Evolutionary conservation across 1,140 invertebrate species (phyloP).

Genomic region (Micrasema longulum): DNA sequence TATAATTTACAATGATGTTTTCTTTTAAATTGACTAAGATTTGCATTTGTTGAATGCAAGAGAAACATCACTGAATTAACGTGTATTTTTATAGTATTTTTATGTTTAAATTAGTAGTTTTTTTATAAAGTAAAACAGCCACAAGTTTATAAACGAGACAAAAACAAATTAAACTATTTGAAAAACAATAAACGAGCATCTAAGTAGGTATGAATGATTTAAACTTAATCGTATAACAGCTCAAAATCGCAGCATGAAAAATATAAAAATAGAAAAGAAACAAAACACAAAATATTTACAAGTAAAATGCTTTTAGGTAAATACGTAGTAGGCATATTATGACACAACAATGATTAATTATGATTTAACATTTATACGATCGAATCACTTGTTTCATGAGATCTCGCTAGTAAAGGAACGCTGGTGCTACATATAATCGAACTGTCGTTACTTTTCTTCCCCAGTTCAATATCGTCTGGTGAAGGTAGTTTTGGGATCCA

Average conservation of each 20-base stretch:
- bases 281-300: not conserved
- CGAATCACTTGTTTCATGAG: constrained; percentile 34
- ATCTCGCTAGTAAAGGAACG: constrained; percentile 38
- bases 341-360: not conserved
- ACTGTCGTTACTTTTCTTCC: constrained; percentile 56
- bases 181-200: not conserved
- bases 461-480: constrained; percentile 64
- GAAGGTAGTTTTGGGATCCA: constrained; percentile 64
- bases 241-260: not conserved
- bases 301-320: not conserved
- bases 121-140: no score
- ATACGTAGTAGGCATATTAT: not conserved
- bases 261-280: not conserved
- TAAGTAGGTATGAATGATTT: not conserved
- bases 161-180: no score
- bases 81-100: not conserved
- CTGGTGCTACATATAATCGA: constrained; percentile 21
- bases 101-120: not conserved
- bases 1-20: not conserved
- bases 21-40: not conserved
- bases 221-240: not conserved
- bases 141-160: no score
- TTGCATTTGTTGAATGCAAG: not conserved
- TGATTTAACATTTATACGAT: constrained; percentile 19
- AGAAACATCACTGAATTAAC: not conserved